Evolutionary conservation across 23 tunicate species (phyloP), one percentile per base, ranked within the genome.

Genomic region (Trididemnum clinides): DNA sequence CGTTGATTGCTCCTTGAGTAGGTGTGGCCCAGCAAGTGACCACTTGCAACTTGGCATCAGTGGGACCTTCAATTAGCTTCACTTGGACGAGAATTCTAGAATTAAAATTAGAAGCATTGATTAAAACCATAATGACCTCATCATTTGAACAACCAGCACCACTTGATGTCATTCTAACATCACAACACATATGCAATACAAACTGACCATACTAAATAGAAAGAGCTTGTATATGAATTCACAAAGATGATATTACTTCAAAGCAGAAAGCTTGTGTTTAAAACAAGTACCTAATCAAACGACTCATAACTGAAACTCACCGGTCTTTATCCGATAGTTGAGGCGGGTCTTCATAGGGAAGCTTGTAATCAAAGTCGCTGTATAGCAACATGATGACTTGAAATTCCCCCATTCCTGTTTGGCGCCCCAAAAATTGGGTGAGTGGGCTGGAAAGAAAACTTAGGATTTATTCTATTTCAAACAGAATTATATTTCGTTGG

Each of bases 11-110:
- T 3, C 39, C 71, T 12, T 34, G 34, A 34, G 2, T 39, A 7
- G 98, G 89, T 2, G 94, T 88, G 33, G 85, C 94, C 98, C 98
- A 93, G 80, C 93, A 89, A 57, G 64, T 74, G 50, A 78, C 62
- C 0, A 89, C 72, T 73, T 89, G 94, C 30, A 93, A 37, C 33
- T 71, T 83, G 10, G 87, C 69, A 22, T 51, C n/a, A 0, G 58
- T 0, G 6, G 97, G 97, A 26, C 97, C 97, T 69, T 76, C 89
- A 2, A 88, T 23, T 15, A 92, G 86, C 51, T 71, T 39, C 7
- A 92, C 97, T 84, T 84, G 82, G 25, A 88, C 88, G 19, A 89
- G 73, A 19, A 92, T 21, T 33, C 97, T 92, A 66, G 5, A 59
- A 31, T 50, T 12, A 12, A 50, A 50, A 50, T 12, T 12, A 50